Conservation (phyloP, 2,888 invertebrate species). For the Allacma fusca region DNA sequence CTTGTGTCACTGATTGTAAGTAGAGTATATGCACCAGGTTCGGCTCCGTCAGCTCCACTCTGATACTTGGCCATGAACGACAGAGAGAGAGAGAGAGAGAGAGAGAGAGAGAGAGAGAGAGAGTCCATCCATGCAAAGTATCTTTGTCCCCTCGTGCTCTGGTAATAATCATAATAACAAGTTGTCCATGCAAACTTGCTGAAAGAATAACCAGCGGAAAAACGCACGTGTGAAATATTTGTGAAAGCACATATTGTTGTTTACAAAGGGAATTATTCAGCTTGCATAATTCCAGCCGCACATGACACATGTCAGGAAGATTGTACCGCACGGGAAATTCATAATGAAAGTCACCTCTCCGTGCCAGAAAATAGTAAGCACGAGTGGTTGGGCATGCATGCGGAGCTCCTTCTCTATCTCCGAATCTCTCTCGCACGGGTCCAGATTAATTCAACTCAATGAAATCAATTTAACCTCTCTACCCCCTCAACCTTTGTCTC, state of each 20-base stretch:
- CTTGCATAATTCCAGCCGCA: constrained; percentile 12
- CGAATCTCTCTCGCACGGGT: background rate
- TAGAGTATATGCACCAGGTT: too few species aligned
- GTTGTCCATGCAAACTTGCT: background rate
- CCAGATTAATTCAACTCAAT: constrained; percentile 2
- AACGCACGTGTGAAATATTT: background rate
- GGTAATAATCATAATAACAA: background rate
- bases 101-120: too few species aligned
- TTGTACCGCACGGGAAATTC: background rate
- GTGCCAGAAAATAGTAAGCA: too few species aligned
- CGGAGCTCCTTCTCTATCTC: background rate
- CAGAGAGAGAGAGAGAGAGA: too few species aligned
- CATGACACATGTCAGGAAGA: constrained; percentile 1
- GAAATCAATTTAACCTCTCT: constrained; percentile 5
- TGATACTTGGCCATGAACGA: too few species aligned
- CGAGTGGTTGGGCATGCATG: too few species aligned
- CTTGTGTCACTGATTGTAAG: background rate
- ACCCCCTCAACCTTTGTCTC: background rate
- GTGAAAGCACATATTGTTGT: background rate
- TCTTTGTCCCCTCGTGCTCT: background rate
- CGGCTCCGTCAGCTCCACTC: too few species aligned
- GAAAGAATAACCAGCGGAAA: too few species aligned
- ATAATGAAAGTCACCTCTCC: background rate
- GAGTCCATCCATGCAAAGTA: background rate
- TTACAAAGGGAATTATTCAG: constrained; percentile 3